phyloP scores from a whole-genome alignment of 2,113 vertebrate species.

The Aramus guarauna region DNA sequence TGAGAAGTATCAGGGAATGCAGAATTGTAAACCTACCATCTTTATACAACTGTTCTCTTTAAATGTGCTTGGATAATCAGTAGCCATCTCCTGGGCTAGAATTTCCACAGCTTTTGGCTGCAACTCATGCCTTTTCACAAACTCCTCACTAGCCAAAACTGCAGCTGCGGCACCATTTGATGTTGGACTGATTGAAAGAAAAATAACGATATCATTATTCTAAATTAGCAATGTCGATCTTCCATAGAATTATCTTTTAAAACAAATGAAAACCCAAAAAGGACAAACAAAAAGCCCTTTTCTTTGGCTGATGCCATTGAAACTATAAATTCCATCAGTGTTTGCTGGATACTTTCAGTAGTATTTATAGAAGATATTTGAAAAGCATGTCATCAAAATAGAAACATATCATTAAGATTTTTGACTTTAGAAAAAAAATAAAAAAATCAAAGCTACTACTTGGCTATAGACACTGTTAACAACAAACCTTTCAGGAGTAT shows the following conservation, averaged over 20 bases:
- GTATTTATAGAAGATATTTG: neutral
- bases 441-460: neutral
- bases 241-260: neutral
- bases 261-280: neutral
- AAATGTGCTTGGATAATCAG: constrained; percentile 87
- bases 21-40: constrained; percentile 71
- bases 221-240: neutral
- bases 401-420: neutral
- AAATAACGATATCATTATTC: neutral
- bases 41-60: constrained; percentile 88
- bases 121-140: constrained; percentile 79
- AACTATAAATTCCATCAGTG: neutral
- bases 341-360: neutral
- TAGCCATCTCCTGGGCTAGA: constrained; percentile 93
- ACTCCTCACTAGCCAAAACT: constrained; percentile 85
- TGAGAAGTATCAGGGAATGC: neutral
- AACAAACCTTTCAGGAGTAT: neutral
- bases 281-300: neutral
- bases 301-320: neutral
- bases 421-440: neutral
- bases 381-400: neutral
- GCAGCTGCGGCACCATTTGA: constrained; percentile 94
- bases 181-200: constrained; percentile 80
- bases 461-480: neutral
- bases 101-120: constrained; percentile 91